Evolutionary conservation across 2,797 vertebrate genomes (phyloP).

Genomic region (Xenops minutus): DNA sequence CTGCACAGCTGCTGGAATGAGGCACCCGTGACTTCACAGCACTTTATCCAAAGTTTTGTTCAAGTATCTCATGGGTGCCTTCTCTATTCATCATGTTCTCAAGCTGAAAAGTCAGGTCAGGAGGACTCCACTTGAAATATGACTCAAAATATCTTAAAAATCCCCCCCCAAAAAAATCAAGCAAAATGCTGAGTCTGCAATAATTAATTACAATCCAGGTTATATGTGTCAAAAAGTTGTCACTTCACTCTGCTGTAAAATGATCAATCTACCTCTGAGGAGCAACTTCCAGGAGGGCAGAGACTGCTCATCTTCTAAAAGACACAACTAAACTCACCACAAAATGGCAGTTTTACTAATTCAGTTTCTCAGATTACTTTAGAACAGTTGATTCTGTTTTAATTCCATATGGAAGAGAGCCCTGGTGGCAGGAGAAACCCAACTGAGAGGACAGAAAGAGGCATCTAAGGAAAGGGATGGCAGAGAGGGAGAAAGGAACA

Average conservation of each 20-base stretch:
- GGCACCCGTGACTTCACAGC: too few relatives aligned
- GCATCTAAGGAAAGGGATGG: not conserved
- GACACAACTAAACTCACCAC: not conserved
- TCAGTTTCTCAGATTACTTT: not conserved
- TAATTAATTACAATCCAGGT: not conserved
- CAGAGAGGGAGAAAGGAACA: not conserved
- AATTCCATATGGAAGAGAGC: not conserved
- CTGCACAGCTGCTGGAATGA: not conserved
- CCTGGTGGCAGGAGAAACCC: not conserved
- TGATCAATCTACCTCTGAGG: not conserved
- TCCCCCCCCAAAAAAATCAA: not conserved
- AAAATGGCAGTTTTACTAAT: not conserved
- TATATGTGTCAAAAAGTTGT: not conserved
- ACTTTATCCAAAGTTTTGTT: not conserved
- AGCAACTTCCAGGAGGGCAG: not conserved
- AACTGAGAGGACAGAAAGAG: rapidly evolving
- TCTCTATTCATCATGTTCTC: not conserved
- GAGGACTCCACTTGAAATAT: not conserved
- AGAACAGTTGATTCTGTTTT: not conserved
- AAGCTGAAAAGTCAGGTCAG: not conserved
- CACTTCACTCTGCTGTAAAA: not conserved
- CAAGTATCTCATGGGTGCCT: not conserved
- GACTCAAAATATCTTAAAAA: not conserved
- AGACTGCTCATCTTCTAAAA: not conserved
- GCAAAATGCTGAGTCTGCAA: not conserved